Evolutionary conservation across 1,140 invertebrate species (phyloP).

Genomic region (Psix sp.): DNA sequence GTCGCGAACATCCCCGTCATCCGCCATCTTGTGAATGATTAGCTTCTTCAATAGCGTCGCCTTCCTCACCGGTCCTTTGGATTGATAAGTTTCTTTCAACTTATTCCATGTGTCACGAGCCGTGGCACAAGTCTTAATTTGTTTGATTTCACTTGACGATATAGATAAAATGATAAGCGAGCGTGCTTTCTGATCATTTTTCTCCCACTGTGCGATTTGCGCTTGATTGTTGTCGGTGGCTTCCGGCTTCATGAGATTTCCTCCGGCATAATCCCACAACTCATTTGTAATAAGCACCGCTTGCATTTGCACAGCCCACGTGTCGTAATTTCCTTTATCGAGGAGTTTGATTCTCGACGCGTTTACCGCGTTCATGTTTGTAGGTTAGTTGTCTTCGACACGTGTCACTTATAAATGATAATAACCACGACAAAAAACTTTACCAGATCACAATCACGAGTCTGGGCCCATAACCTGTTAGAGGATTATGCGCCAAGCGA

Average conservation of each 20-base stretch:
- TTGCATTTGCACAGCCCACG: slow-evolving; percentile 54
- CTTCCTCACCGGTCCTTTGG: not conserved
- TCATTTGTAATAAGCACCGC: slow-evolving; percentile 55
- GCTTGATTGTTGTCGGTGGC: slow-evolving; percentile 1
- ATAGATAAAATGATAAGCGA: slow-evolving; percentile 56
- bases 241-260: not conserved
- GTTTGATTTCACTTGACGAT: slow-evolving; percentile 39
- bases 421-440: not conserved
- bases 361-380: slow-evolving; percentile 1
- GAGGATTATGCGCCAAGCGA: not conserved
- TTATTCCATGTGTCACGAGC: slow-evolving; percentile 38
- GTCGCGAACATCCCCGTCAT: slow-evolving; percentile 24
- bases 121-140: slow-evolving; percentile 45
- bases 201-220: slow-evolving; percentile 2
- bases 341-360: slow-evolving; percentile 4
- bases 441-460: not conserved
- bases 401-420: not conserved
- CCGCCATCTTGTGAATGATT: not conserved
- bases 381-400: not conserved
- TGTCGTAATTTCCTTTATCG: slow-evolving; percentile 44
- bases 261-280: slow-evolving; percentile 45
- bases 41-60: not conserved
- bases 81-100: not conserved
- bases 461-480: slow-evolving; percentile 4
- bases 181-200: slow-evolving; percentile 40